phyloP scores from a whole-genome alignment of 2,113 vertebrate genomes.

The Thermophis baileyi region DNA sequence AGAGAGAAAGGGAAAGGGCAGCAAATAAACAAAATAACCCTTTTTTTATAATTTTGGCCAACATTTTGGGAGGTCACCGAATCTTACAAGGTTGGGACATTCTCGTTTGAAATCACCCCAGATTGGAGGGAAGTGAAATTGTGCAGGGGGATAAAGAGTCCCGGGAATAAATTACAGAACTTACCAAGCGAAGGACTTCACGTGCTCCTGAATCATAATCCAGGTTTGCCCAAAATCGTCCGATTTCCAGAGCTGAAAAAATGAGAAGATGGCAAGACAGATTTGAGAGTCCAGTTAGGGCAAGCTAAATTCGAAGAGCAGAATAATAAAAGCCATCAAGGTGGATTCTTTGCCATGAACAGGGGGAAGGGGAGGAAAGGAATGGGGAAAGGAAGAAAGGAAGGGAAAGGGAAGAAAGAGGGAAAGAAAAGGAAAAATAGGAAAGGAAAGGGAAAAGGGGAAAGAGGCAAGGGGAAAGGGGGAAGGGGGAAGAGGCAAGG shows the following conservation, averaged over 20 bases:
- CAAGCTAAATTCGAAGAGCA: too few relatives aligned
- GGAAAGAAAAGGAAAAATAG: too few relatives aligned
- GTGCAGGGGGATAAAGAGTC: not conserved
- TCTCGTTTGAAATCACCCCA: not conserved
- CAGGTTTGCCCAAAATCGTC: conserved; percentile 97
- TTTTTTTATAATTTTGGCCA: not conserved
- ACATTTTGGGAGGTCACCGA: not conserved
- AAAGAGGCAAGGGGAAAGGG: too few relatives aligned
- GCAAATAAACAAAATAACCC: not conserved
- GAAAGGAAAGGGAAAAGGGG: too few relatives aligned
- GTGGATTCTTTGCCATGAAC: not conserved
- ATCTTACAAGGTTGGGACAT: not conserved
- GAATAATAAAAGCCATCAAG: not conserved
- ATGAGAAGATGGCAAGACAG: conserved; percentile 6
- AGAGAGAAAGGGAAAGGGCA: not conserved
- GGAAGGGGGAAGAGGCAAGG: too few relatives aligned
- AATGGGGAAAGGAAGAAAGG: too few relatives aligned
- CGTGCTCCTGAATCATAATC: conserved; percentile 97
- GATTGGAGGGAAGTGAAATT: not conserved
- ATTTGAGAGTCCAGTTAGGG: fast-evolving
- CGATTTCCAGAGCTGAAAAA: conserved; percentile 92
- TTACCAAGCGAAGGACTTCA: conserved; percentile 95
- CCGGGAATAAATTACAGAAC: conserved; percentile 37
- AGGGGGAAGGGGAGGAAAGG: not conserved
- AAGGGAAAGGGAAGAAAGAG: too few relatives aligned